phyloP scores from a whole-genome alignment of 2,888 invertebrate species.

The Odontocolon sp. region DNA sequence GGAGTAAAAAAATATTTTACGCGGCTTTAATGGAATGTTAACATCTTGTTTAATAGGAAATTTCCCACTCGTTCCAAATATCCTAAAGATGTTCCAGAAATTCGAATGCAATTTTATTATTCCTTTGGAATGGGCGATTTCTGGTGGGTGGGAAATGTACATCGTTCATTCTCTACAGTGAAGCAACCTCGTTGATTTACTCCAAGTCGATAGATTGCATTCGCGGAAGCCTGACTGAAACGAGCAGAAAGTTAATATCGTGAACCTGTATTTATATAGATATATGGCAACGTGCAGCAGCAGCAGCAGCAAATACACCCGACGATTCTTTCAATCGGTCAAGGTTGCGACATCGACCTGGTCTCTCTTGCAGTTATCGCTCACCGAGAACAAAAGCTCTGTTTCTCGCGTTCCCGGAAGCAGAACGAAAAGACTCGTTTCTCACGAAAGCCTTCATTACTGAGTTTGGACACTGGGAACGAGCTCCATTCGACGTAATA shows the following conservation, averaged over 20 bases:
- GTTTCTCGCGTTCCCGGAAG: slow-evolving; percentile 2
- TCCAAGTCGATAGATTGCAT: slow-evolving; percentile 20
- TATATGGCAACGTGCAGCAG: slow-evolving; percentile 10
- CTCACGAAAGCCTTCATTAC: slow-evolving; percentile 1
- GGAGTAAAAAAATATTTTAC: too few species aligned
- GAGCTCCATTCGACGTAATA: too few species aligned
- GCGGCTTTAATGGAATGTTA: too few species aligned
- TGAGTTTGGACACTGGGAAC: too few species aligned
- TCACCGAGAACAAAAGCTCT: not conserved
- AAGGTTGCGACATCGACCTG: slow-evolving; percentile 57
- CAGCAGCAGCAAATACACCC: not conserved
- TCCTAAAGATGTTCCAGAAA: too few species aligned
- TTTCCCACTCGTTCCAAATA: too few species aligned
- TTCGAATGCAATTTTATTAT: too few species aligned
- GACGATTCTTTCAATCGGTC: slow-evolving; percentile 54
- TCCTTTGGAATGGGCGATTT: too few species aligned
- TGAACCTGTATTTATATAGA: not conserved
- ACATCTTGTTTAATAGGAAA: too few species aligned
- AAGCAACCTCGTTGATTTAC: slow-evolving; percentile 17
- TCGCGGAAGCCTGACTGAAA: slow-evolving; percentile 42
- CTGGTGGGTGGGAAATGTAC: too few species aligned
- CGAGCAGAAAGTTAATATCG: slow-evolving; percentile 11
- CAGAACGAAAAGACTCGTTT: not conserved
- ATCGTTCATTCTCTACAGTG: too few species aligned
- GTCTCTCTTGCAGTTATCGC: not conserved